phyloP scores from a whole-genome alignment of 2,888 invertebrate genomes.

The Harpalus rufipes region DNA sequence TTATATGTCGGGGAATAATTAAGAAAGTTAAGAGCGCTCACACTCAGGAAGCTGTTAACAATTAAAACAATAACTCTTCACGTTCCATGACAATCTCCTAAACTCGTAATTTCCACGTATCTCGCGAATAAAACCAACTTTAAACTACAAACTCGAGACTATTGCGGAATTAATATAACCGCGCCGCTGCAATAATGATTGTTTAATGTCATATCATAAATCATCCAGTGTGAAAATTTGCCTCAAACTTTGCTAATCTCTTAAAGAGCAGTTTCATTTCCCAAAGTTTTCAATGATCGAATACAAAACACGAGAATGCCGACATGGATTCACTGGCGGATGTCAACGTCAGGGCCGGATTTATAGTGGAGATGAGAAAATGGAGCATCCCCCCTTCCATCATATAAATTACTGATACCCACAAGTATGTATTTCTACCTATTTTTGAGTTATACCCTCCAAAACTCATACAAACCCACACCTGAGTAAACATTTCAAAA shows the following conservation, averaged over 20 bases:
- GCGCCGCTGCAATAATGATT: conserved; percentile 64
- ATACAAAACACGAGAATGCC: conserved; percentile 53
- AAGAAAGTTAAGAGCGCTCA: conserved; percentile 61
- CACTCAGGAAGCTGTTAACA: conserved; percentile 48
- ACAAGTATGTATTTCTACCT: too few relatives aligned
- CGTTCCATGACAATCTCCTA: conserved; percentile 58
- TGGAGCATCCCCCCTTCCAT: too few relatives aligned
- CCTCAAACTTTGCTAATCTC: conserved; percentile 65
- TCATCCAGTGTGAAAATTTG: conserved; percentile 62
- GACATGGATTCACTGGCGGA: neutral
- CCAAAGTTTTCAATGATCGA: conserved; percentile 56
- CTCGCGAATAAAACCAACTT: conserved; percentile 34
- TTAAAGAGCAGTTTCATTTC: conserved; percentile 61
- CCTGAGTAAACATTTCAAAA: too few relatives aligned
- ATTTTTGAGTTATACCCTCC: too few relatives aligned
- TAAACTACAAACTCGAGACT: conserved; percentile 37
- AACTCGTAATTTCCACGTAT: conserved; percentile 59
- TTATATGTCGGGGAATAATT: conserved; percentile 58
- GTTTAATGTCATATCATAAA: conserved; percentile 66
- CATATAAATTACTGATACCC: too few relatives aligned
- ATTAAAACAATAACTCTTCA: conserved; percentile 66
- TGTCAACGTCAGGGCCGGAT: too few relatives aligned
- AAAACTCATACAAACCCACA: too few relatives aligned
- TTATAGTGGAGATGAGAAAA: too few relatives aligned
- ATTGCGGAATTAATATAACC: conserved; percentile 63